Evolutionary conservation across 2,113 vertebrate genomes (phyloP).

Genomic region (Melanostigma gelatinosum): DNA sequence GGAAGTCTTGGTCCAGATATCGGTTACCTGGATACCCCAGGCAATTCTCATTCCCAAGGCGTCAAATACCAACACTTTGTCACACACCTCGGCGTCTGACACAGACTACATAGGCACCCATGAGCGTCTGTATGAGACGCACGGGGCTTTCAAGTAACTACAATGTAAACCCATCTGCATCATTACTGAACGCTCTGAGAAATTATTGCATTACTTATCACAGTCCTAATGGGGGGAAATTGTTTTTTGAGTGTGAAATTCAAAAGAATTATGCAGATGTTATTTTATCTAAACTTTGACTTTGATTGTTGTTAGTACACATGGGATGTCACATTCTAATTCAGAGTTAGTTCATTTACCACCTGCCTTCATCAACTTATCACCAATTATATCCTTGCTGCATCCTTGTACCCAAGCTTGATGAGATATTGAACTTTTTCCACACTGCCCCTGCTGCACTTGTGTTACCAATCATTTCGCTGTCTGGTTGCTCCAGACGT

Average conservation of each 20-base stretch:
- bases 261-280: background rate
- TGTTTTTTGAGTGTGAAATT: background rate
- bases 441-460: background rate
- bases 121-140: too few relatives aligned
- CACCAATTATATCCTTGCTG: background rate
- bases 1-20: background rate
- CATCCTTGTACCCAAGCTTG: background rate
- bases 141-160: background rate
- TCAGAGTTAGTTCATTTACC: background rate
- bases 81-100: too few relatives aligned
- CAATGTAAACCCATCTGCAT: background rate
- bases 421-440: background rate
- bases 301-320: background rate
- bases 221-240: background rate
- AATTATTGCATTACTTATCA: background rate
- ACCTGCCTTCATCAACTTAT: background rate
- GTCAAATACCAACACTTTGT: too few relatives aligned
- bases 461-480: slow-evolving; percentile 19
- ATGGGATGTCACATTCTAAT: background rate
- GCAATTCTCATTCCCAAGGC: too few relatives aligned
- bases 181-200: background rate
- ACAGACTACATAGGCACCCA: too few relatives aligned
- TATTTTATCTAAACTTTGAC: background rate
- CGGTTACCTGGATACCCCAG: background rate
- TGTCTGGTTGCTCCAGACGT: slow-evolving; percentile 44